Evolutionary conservation across 2,113 vertebrate species (phyloP), one percentile per base, ranked within the genome.

Genomic region (Chloropsis cyanopogon): DNA sequence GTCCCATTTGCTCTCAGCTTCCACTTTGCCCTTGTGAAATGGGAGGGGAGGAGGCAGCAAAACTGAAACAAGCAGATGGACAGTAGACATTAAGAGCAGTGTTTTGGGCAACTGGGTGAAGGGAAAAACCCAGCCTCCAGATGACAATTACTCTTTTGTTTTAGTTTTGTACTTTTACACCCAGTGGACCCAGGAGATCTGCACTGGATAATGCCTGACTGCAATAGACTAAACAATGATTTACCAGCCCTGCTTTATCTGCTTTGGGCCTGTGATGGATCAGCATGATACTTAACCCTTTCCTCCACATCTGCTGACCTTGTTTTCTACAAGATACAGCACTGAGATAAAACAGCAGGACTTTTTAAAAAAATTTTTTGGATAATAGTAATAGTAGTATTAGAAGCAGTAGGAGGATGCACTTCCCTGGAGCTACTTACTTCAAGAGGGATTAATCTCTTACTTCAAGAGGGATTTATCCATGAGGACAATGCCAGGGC

Each of bases 171-270:
- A 59, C 66, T 91, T 84, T 81, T 93, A 89, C 90, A 96, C 88
- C 82, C 91, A 64, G 29, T 76, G 78, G 68, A 42, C 75, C 64
- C 76, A 50, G 46, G 81, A 95, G 92, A 95, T 82, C 86, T 93
- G 82, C 53, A 41, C 82, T 95, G 90, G 94, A 91, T 94, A 94
- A 91, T 83, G 81, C 85, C 86, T 83, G 71, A 90, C 90, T 96
- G 82, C 91, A 89, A 47, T 73, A 97, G 96, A 96, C 95, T 95
- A 97, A 97, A 96, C 95, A 97, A 88, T 95, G 95, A 96, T 97
- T 97, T 96, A 96, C 94, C 92, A 96, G 81, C 65, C 37, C 59
- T 84, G 46, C 66, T 94, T 91, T 94, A 96, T 96, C 91, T 95
- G 57, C 39, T 90, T 69, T 44, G 64, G 71, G 69, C 73, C 70